Evolutionary conservation across 2,888 invertebrate genomes (phyloP).

Genomic region (Drosophila mulleri): DNA sequence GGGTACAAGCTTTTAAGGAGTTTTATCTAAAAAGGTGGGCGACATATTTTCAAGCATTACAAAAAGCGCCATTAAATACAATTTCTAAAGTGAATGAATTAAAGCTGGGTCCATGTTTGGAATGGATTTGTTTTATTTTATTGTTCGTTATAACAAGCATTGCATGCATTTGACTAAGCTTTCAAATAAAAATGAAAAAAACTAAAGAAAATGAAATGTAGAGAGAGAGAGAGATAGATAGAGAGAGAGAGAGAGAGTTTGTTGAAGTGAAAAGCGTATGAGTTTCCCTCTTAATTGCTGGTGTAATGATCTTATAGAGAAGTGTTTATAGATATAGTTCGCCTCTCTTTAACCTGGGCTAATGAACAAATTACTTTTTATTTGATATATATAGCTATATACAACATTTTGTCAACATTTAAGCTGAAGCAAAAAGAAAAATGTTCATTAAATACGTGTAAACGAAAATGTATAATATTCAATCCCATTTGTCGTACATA

Average conservation of each 20-base stretch:
- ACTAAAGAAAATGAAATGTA: constrained; percentile 5
- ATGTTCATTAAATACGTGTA: constrained; percentile 86
- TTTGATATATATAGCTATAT: constrained; percentile 20
- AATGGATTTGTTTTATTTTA: constrained; percentile 4
- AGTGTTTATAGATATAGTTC: constrained; percentile 30
- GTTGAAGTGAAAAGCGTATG: constrained; percentile 50
- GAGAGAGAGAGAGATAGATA: not conserved
- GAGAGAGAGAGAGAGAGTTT: not conserved
- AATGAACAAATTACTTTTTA: constrained; percentile 82
- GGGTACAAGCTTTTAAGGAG: constrained; percentile 45
- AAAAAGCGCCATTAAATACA: constrained; percentile 65
- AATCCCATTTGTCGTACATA: constrained; percentile 83
- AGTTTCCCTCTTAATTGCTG: constrained; percentile 22
- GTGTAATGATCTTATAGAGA: constrained; percentile 37
- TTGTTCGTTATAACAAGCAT: constrained; percentile 54
- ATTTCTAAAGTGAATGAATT: constrained; percentile 49
- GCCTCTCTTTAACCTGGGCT: constrained; percentile 56
- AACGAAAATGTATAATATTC: constrained; percentile 86
- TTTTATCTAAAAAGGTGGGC: constrained; percentile 59
- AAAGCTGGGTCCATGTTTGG: constrained; percentile 41
- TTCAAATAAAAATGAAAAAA: constrained; percentile 33
- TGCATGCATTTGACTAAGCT: constrained; percentile 66
- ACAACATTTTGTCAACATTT: constrained; percentile 40
- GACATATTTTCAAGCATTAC: constrained; percentile 65
- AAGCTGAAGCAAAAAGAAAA: constrained; percentile 79